These are phyloP conservation scores for Cephus runcator DNA, from an alignment of 2,888 invertebrate genomes.

Conservation along the genomic window DNA sequence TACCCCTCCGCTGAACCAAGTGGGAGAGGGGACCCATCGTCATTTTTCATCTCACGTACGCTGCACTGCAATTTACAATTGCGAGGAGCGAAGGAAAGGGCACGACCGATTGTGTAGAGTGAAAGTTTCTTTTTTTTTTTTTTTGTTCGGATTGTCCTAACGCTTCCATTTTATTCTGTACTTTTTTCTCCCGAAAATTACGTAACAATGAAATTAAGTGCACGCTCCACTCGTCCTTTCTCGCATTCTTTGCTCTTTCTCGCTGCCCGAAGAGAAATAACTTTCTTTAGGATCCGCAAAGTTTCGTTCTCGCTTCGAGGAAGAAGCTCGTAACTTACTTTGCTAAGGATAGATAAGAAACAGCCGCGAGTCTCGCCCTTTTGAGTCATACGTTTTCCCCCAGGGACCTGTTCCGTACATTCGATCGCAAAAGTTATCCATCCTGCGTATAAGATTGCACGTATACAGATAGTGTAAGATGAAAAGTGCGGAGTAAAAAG, in stretches of 20 bases:
- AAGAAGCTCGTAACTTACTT: slow-evolving; percentile 24
- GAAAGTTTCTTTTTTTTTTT: background rate
- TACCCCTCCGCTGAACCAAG: background rate
- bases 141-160: background rate
- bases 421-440: background rate
- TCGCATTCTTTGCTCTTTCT: background rate
- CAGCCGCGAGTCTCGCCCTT: slow-evolving; percentile 7
- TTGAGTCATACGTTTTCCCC: background rate
- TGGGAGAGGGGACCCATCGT: background rate
- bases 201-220: background rate
- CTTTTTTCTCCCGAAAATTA: background rate
- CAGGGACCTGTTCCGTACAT: background rate
- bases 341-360: slow-evolving; percentile 29
- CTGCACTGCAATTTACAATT: background rate
- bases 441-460: background rate
- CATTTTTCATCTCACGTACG: background rate
- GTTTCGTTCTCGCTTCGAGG: background rate
- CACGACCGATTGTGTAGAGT: background rate
- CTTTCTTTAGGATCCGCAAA: background rate
- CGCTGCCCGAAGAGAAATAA: background rate
- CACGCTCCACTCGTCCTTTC: background rate
- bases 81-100: background rate
- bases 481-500: background rate
- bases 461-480: background rate
- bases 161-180: too few relatives aligned